Percentiles rank a stretch among this genome's conserved stretches.
Evolutionary conservation across 2,113 vertebrate species (phyloP).

Genomic region (Gymnorhina tibicen): DNA sequence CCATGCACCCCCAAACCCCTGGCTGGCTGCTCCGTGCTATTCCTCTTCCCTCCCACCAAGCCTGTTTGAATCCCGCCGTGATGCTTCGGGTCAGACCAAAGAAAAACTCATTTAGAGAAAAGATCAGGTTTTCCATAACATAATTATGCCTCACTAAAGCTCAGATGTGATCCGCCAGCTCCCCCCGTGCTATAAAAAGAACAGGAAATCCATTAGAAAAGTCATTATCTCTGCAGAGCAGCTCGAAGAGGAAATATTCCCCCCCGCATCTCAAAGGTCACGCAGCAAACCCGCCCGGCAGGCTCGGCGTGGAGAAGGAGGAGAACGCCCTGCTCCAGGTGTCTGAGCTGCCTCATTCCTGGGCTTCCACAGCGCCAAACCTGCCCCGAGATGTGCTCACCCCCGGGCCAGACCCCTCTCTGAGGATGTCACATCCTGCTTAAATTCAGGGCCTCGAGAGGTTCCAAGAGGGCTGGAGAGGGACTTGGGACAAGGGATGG

Average conservation of each 20-base stretch:
- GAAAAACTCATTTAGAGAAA: not conserved
- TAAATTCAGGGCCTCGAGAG: fast-evolving
- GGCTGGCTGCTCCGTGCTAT: not conserved
- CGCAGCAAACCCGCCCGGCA: not conserved
- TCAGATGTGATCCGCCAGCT: not conserved
- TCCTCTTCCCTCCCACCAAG: not conserved
- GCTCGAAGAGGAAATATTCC: not conserved
- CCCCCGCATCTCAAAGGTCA: not conserved
- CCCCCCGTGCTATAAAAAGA: slow-evolving; percentile 6
- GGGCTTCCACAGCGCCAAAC: not conserved
- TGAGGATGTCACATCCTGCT: fast-evolving
- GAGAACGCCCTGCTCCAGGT: not conserved
- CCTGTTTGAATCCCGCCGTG: fast-evolving
- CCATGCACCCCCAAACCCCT: not conserved
- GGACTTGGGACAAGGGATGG: fast-evolving
- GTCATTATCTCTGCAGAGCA: slow-evolving; percentile 5
- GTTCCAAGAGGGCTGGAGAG: not conserved
- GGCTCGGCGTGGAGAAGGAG: not conserved
- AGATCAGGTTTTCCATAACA: not conserved
- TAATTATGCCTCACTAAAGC: not conserved
- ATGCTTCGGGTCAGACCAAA: not conserved
- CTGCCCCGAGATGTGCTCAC: fast-evolving
- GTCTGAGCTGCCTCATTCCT: not conserved
- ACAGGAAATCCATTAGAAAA: slow-evolving; percentile 36
- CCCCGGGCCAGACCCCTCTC: not conserved